These are phyloP conservation scores for Caenorhabditis sinica DNA, from an alignment of 2,888 invertebrate species.

Conservation along the genomic window DNA sequence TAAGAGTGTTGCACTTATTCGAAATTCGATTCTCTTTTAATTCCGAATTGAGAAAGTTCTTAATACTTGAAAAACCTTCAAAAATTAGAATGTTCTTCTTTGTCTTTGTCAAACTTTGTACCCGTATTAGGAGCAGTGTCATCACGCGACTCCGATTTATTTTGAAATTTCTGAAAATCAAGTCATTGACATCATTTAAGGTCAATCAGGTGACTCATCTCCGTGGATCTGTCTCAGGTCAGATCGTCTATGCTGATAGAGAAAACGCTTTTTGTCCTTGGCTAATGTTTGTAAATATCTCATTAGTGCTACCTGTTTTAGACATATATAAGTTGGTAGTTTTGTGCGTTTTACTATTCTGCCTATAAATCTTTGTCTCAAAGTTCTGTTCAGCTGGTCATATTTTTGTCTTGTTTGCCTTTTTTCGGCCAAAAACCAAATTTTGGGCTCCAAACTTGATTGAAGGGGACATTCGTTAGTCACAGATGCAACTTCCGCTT, in stretches of 20 bases:
- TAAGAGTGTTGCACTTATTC: neutral
- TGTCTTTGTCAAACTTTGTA: conserved; percentile 20
- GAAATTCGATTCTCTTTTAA: too few species aligned
- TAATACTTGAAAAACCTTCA: neutral
- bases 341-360: neutral
- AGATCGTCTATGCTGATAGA: conserved; percentile 17
- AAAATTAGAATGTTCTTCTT: neutral
- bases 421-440: too few species aligned
- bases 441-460: neutral
- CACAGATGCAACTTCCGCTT: neutral
- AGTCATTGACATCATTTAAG: conserved; percentile 32
- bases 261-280: neutral
- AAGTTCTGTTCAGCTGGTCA: too few species aligned
- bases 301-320: neutral
- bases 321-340: neutral
- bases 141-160: conserved; percentile 7
- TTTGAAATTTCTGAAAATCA: conserved; percentile 35
- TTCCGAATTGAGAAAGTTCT: too few species aligned
- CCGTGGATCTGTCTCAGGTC: conserved; percentile 28
- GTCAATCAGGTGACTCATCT: conserved; percentile 30
- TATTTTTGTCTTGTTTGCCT: too few species aligned
- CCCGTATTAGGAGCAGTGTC: neutral
- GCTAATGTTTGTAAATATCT: conserved; percentile 13
- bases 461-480: neutral
- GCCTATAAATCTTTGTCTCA: too few species aligned